phyloP scores from a whole-genome alignment of 1,140 invertebrate species.

The Lasioglossum baleicum region DNA sequence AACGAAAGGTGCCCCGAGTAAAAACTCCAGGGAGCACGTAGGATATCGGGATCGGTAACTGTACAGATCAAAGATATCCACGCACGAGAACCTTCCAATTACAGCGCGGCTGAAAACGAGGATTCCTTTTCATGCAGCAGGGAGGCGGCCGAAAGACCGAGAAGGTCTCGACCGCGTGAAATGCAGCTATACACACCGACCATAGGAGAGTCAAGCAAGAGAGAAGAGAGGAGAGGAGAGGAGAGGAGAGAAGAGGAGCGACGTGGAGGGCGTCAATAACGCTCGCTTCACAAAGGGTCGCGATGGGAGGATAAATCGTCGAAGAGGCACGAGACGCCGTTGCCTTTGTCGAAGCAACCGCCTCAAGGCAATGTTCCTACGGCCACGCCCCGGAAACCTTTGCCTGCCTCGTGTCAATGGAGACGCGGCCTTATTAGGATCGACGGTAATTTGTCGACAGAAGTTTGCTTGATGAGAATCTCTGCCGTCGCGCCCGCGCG shows the following conservation, averaged over 20 bases:
- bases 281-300: conserved; percentile 59
- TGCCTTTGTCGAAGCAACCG: conserved; percentile 58
- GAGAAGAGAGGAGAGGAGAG: not conserved
- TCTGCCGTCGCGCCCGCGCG: not conserved
- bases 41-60: conserved; percentile 35
- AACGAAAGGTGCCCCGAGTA: too few relatives aligned
- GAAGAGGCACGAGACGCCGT: conserved; percentile 54
- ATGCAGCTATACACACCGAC: conserved; percentile 7
- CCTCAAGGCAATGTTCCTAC: conserved; percentile 55
- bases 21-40: conserved; percentile 18
- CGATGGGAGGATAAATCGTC: conserved; percentile 57
- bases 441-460: conserved; percentile 68
- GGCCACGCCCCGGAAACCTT: conserved; percentile 63
- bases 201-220: not conserved
- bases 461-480: conserved; percentile 70
- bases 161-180: conserved; percentile 17
- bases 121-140: conserved; percentile 39
- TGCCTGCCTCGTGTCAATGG: conserved; percentile 66
- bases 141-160: not conserved
- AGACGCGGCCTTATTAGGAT: conserved; percentile 70
- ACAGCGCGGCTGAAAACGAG: conserved; percentile 1
- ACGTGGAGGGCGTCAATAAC: conserved; percentile 54
- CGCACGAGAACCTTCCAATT: conserved; percentile 49
- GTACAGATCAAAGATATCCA: conserved; percentile 46
- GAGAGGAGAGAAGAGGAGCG: not conserved